Evolutionary conservation across 1,140 invertebrate species (phyloP), one percentile per base, ranked within the genome.

Genomic region (Drosophila ananassae): DNA sequence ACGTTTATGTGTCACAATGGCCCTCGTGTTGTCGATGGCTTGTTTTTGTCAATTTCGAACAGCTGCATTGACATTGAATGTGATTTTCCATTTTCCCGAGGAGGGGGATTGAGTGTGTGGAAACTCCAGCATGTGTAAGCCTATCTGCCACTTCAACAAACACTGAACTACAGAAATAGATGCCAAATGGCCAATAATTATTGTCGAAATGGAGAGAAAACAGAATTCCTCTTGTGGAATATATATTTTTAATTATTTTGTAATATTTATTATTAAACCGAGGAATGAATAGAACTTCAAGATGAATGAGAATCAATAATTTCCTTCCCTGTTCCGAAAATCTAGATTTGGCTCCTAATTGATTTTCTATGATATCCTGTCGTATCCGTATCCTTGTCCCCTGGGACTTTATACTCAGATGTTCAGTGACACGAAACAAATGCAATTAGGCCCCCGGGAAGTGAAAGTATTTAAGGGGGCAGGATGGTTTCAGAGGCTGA

Each of bases 1-100:
- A 83, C 62, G 55, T 55, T 69, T 39, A 41, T 44, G 44, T 67
- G 21, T 56, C 55, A 58, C 59, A 54, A 25, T 57, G 46, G 63
- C 7, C 12, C 44, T 37, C 39, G 24, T 39, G 64, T 17, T 59
- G 50, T 25, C 32, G 63, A 39, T 59, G 46, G 60, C 51, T 71
- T 52, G 34, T 54, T 79, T 55, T 72, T 68, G 66, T 69, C 60
- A 69, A 69, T 79, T 41, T 64, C 64, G 53, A 89, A 79, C 83
- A 87, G 83, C 83, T 89, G 83, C 83, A 89, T 83, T 87, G 83
- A 89, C 83, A 87, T 87, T 89, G 75, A 89, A 89, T 62, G 54
- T 48, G 56, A 34, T 13, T 50, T 39, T 41, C 0, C 12, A 28
- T 28, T 28, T 37, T 37, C 34, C 25, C 32, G 32, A 32, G 47